Evolutionary conservation across 2,113 vertebrate genomes (phyloP), one percentile per base, ranked within the genome.

Genomic region (Halcyon malimbica): DNA sequence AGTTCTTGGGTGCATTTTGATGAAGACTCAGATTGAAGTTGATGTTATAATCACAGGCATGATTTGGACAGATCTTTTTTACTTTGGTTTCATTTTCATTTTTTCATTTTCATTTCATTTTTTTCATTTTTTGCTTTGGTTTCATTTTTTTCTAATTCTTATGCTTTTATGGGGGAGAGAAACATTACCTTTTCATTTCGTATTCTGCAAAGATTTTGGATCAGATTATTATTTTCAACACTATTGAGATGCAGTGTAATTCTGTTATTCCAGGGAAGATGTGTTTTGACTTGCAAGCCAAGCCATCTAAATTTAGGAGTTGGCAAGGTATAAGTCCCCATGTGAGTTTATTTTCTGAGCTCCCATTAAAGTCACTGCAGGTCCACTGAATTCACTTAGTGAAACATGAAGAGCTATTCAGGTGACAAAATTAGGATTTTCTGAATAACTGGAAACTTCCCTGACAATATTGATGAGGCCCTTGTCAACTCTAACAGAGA

Each of bases 301-400:
- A 78, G 9, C 9, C 11, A 46, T 65, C 5, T 29, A 51, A 71
- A 81, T 68, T 33, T 51, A 80, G 11, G 14, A 42, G 10, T 26
- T 71, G 19, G 4, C 33, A 89, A 81, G 53, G 20, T 15, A 31
- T 16, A 39, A 85, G 5, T 26, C 46, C 35, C 35, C 0, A 0
- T 20, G 5, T 39, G 26, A 75, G 20, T 11, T 59, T 39, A 29
- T 60, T 67, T 84, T 87, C 35, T 87, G 44, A 84, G 11, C 1
- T 1, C 11, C 28, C 11, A 24, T 5, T 42, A 50, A 89, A 85
- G n/a, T 64, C 60, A 67, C 15, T 81, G 21, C 11, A 65, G 7
- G 2, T 62, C 12, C 48, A 33, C 20, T 48, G 42, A 29, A 64
- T 87, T 93, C 39, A 21, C 21, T 23, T 41, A 51, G 12, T 37